phyloP scores from a whole-genome alignment of 2,797 vertebrate genomes.

The Eleutherodactylus coqui region DNA sequence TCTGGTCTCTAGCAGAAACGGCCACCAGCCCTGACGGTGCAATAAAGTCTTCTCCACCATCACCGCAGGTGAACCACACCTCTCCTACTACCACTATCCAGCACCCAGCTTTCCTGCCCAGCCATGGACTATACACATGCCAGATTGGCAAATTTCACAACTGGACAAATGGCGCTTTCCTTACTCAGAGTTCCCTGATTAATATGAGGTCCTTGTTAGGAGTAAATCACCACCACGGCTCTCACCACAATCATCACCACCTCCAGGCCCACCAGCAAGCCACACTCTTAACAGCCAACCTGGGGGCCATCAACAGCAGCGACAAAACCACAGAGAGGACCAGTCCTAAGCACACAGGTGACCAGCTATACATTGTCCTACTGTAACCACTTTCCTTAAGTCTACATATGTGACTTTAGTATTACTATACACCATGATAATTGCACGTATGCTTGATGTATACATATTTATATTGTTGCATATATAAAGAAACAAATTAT shows the following conservation, averaged over 20 bases:
- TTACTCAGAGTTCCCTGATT: slow-evolving; percentile 93
- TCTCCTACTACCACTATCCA: slow-evolving; percentile 74
- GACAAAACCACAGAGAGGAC: slow-evolving; percentile 85
- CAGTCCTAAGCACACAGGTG: slow-evolving; percentile 96
- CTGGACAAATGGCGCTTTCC: slow-evolving; percentile 96
- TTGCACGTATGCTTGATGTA: no score
- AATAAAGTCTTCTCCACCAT: slow-evolving; percentile 88
- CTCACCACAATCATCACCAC: slow-evolving; percentile 81
- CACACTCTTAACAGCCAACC: slow-evolving; percentile 81
- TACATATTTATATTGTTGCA: neutral
- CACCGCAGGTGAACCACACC: slow-evolving; percentile 79
- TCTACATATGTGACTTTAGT: no score
- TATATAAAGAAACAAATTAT: no score
- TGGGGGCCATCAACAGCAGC: slow-evolving; percentile 78
- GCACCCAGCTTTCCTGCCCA: slow-evolving; percentile 94
- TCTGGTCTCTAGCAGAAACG: slow-evolving; percentile 98
- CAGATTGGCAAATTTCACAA: slow-evolving; percentile 99
- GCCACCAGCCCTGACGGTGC: slow-evolving; percentile 93
- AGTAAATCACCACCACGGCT: slow-evolving; percentile 86
- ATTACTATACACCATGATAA: no score
- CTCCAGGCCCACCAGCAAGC: slow-evolving; percentile 81
- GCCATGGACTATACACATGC: slow-evolving; percentile 98
- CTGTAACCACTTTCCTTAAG: neutral
- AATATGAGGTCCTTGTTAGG: slow-evolving; percentile 95
- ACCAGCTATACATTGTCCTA: neutral